Conservation (phyloP, 2,797 vertebrate species). For the Sebastes flavidus region DNA sequence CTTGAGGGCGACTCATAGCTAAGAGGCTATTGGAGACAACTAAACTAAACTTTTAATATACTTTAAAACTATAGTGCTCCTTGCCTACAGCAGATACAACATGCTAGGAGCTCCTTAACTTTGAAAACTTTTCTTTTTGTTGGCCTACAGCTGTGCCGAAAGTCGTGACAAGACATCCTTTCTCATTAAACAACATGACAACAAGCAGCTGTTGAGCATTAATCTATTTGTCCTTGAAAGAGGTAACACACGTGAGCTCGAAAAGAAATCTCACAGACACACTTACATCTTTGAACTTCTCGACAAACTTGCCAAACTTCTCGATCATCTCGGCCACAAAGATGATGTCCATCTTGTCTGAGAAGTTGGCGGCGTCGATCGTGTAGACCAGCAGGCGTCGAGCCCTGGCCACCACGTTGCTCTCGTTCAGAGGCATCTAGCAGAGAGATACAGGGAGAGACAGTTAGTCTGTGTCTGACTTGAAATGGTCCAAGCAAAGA, state of each 20-base stretch:
- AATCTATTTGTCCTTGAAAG: conserved; percentile 13
- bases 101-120: neutral
- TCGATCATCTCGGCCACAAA: conserved; percentile 99
- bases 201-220: conserved; percentile 42
- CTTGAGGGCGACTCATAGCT: neutral
- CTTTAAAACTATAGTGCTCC: neutral
- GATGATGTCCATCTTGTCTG: conserved; percentile 99
- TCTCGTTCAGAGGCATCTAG: conserved; percentile 96
- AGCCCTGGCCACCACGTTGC: conserved; percentile 91
- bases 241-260: neutral
- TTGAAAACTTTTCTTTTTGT: neutral
- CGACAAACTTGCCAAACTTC: conserved; percentile 95
- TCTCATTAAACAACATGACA: conserved; percentile 40
- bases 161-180: conserved; percentile 20
- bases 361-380: conserved; percentile 94
- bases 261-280: neutral
- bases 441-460: neutral
- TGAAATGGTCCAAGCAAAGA: neutral
- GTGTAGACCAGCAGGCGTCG: conserved; percentile 92
- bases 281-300: conserved; percentile 96
- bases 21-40: conserved; percentile 4
- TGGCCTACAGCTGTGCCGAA: conserved; percentile 11
- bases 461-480: neutral
- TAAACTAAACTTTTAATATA: conserved; percentile 7
- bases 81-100: neutral